Conservation (phyloP, 1,140 invertebrate genomes). For the Nautilus pompilius region DNA sequence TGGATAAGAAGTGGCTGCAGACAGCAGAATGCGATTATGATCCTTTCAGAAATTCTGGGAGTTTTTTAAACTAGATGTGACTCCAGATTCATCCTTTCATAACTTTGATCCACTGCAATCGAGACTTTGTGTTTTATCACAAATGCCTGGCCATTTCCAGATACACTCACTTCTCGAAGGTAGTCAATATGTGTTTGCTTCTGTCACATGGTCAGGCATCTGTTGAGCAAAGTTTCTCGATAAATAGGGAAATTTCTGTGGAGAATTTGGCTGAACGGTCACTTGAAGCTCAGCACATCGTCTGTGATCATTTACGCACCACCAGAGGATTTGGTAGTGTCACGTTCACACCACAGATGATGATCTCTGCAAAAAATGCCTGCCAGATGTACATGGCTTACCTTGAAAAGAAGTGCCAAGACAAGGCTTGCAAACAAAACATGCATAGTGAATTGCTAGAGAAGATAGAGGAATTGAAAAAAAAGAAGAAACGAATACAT, state of each 20-base stretch:
- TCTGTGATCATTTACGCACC: slow-evolving; percentile 16
- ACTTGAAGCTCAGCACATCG: slow-evolving; percentile 15
- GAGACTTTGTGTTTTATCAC: slow-evolving; percentile 11
- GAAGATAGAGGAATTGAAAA: too few relatives aligned
- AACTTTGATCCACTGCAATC: neutral
- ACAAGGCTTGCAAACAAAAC: too few relatives aligned
- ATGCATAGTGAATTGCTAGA: too few relatives aligned
- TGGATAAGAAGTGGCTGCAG: neutral
- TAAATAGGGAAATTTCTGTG: slow-evolving; percentile 22
- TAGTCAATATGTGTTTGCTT: slow-evolving; percentile 17
- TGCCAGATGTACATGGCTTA: too few relatives aligned
- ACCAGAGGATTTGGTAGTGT: slow-evolving; percentile 9
- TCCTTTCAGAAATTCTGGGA: neutral
- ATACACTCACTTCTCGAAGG: slow-evolving; percentile 11
- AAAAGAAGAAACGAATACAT: too few relatives aligned
- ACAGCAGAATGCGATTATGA: slow-evolving; percentile 7
- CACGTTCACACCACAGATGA: too few relatives aligned
- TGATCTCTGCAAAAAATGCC: too few relatives aligned
- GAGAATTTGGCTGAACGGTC: slow-evolving; percentile 27
- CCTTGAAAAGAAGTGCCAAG: too few relatives aligned
- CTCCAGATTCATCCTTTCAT: neutral
- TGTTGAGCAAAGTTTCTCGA: slow-evolving; percentile 29
- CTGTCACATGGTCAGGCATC: slow-evolving; percentile 32
- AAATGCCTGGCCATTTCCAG: neutral
- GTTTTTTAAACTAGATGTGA: slow-evolving; percentile 4